Evolutionary conservation across 2,797 vertebrate genomes (phyloP), one percentile per base, ranked within the genome.

Genomic region (Picus viridis): DNA sequence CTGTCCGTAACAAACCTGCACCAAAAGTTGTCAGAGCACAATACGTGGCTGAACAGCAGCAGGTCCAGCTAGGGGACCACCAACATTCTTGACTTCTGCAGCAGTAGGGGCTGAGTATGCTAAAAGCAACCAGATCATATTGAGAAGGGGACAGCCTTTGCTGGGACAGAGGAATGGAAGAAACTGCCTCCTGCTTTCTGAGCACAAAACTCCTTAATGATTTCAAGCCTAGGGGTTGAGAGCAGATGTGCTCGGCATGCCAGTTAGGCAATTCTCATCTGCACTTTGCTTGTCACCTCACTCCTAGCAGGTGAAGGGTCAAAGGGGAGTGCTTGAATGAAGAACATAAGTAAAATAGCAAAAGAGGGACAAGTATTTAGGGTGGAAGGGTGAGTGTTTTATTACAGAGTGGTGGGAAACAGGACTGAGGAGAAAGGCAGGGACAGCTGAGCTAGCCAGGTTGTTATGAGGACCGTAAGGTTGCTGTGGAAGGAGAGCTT

Each of bases 401-500:
- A 9, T 78, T 72, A 41, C 65, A 64, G 49, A 89, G 69, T 82
- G 26, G 39, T 41, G 72, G 61, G 84, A 90, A 78, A 49, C 17
- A 64, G 73, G 54, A 53, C 43, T 12, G 13, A 30, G 70, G 22
- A 88, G 83, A 74, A 76, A 86, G 51, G 43, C 57, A 18, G 34
- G 30, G 14, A 45, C n/a, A 57, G 75, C 72, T 77, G 64, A 83
- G 54, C 61, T 65, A 10, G 8, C 80, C 83, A 81, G 83, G 85
- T 72, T 95, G 76, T 75, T 71, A 43, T 86, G 71, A 69, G 75
- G 20, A 90, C 85, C 45, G 4, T 36, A 80, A 78, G 73, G 83
- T 32, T 91, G 76, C 85, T 88, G 89, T 65, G 91, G 63, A 78
- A 53, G 63, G 80, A 80, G 67, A 79, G 56, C 63, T 22, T 83